Evolutionary conservation across 2,797 vertebrate species (phyloP).

Genomic region (Xyrichtys novacula): DNA sequence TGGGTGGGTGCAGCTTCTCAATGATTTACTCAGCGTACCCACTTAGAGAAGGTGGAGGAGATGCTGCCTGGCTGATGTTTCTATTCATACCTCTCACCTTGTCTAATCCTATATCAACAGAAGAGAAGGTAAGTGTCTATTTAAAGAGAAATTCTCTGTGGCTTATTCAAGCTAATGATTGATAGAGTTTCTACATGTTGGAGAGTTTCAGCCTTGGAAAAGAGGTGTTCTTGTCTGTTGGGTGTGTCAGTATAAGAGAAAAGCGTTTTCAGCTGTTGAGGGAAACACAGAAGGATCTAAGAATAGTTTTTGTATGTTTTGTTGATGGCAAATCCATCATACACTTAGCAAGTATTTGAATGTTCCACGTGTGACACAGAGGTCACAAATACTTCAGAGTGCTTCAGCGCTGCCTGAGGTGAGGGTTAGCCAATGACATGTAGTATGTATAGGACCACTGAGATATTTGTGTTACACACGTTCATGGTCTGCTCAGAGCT

Average conservation of each 20-base stretch:
- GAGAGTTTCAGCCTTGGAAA: constrained; percentile 52
- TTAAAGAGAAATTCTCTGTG: constrained; percentile 34
- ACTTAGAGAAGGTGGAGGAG: constrained; percentile 20
- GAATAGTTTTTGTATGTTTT: constrained; percentile 59
- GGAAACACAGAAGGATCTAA: constrained; percentile 61
- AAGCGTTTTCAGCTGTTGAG: constrained; percentile 69
- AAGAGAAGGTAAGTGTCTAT: constrained; percentile 61
- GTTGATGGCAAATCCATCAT: constrained; percentile 24
- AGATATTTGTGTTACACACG: constrained; percentile 27
- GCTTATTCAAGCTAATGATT: constrained; percentile 63
- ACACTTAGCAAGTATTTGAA: not conserved
- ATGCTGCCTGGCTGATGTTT: constrained; percentile 25
- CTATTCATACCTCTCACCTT: not conserved
- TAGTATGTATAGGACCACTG: constrained; percentile 18
- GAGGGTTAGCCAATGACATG: constrained; percentile 15
- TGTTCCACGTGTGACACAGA: constrained; percentile 12
- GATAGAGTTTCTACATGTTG: constrained; percentile 43
- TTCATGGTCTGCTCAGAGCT: constrained; percentile 28
- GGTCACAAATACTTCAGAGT: not conserved
- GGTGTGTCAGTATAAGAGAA: constrained; percentile 67
- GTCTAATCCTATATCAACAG: constrained; percentile 48
- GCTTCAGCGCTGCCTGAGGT: constrained; percentile 6
- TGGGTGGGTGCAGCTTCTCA: constrained; percentile 46
- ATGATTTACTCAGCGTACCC: constrained; percentile 8
- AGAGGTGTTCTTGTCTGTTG: constrained; percentile 69